These are phyloP conservation scores for Macaria liturata DNA, from an alignment of 2,888 invertebrate species.

Conservation along the genomic window DNA sequence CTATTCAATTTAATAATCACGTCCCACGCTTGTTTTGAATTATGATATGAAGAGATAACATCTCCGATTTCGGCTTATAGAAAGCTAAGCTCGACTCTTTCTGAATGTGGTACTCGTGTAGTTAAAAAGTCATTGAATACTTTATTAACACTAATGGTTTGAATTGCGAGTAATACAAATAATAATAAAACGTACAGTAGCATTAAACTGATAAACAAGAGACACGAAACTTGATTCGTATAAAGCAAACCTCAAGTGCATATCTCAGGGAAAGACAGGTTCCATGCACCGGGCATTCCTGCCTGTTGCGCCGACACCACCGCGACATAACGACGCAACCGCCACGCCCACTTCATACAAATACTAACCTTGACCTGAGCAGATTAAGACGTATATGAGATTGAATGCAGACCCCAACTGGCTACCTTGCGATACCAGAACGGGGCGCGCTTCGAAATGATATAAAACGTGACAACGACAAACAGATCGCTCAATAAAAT, in stretches of 20 bases:
- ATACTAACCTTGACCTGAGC: slow-evolving; percentile 53
- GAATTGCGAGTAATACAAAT: no score
- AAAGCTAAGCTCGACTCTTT: slow-evolving; percentile 8
- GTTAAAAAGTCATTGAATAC: no score
- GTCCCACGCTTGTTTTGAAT: slow-evolving; percentile 24
- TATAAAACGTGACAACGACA: slow-evolving; percentile 73
- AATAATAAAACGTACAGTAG: slow-evolving; percentile 3
- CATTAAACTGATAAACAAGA: slow-evolving; percentile 12
- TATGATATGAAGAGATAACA: slow-evolving; percentile 19
- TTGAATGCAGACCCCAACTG: slow-evolving; percentile 41
- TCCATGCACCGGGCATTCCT: slow-evolving; percentile 73
- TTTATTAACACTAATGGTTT: no score
- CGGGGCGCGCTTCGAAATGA: slow-evolving; percentile 59
- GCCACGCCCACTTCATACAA: slow-evolving; percentile 39
- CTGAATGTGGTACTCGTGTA: neutral
- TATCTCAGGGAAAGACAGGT: slow-evolving; percentile 71
- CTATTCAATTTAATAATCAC: slow-evolving; percentile 23
- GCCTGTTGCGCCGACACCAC: slow-evolving; percentile 46
- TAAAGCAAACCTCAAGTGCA: slow-evolving; percentile 65
- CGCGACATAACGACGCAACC: slow-evolving; percentile 44
- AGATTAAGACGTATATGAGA: slow-evolving; percentile 58
- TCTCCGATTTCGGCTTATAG: slow-evolving; percentile 16
- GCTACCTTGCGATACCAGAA: slow-evolving; percentile 60
- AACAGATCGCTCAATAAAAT: slow-evolving; percentile 75
- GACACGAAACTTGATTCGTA: slow-evolving; percentile 59